Base-by-base conservation (phyloP, 2,888 invertebrate species). In the Seladonia tumulorum region DNA sequence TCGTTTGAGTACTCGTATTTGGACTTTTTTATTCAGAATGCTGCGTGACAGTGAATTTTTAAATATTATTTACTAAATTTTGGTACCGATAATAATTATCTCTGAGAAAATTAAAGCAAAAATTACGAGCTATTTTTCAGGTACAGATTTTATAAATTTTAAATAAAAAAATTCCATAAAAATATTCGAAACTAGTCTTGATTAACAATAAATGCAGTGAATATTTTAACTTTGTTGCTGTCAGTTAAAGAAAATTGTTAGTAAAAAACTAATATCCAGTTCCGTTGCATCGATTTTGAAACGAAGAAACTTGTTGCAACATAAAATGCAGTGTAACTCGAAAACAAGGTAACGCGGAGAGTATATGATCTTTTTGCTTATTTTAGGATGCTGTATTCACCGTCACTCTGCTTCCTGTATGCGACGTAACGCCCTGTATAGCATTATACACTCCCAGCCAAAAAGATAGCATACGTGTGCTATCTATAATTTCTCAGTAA, bases 361-460 rank as follows among this genome's bases (percentile, higher is more conserved):
- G 53, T 53, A 53, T 53, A 53, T 22, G 53, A 53, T 53, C 53
- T 18, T 53, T 22, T 53, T 53, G 22, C 53, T 53, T 53, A 53
- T 53, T 53, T 53, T 53, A 53, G 53, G 53, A 53, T 53, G 53
- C 22, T 22, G 53, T 53, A 53, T 53, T 53, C 53, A 10, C 53
- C 53, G 53, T 53, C 53, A 10, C 10, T 53, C 22, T 53, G 22
- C 22, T 53, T 53, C 53, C 53, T 53, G 53, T 10, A 53, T 22
- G 53, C 53, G 53, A 53, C 53, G 53, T n/a, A 53, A 53, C 53
- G 53, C 53, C 53, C 53, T 53, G 53, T 53, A 53, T 53, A 53
- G 53, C 10, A 53, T 53, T 22, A 53, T 53, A 53, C 22, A 53
- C 53, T 53, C 53, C 53, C 22, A 53, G 53, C 53, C 53, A 53